Base-by-base conservation (phyloP, 2,797 vertebrate species). In the Rhinogobio ventralis region DNA sequence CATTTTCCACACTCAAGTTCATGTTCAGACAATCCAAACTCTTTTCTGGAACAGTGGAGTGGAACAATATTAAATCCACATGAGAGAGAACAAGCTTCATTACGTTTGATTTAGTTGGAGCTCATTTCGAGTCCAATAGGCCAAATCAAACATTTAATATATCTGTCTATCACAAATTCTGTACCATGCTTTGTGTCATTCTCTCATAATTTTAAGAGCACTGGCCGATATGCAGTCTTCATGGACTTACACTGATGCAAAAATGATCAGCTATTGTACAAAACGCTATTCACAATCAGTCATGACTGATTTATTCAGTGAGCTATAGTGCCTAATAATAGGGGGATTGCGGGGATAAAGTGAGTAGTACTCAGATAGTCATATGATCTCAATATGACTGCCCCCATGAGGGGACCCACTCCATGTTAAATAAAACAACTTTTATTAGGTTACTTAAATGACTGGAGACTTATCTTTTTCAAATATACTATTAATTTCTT, bases 1-100 rank as follows among this genome's bases (percentile, higher is more conserved):
- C n/a, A n/a, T n/a, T n/a, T n/a, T n/a, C n/a, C n/a, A 81, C 49
- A 77, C 55, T 82, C 46, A 23, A 68, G 30, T 62, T 19, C 33
- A 42, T 72, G 53, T n/a, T 81, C 36, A 79, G 10, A 82, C 42
- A 51, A 85, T 30, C 42, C 42, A 76, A 79, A 7, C 42, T 78
- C 1, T 69, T 84, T 77, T 45, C 19, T 62, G 51, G 74, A 78
- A 78, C n/a, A 9, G 25, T 6, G 6, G 11, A 78, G 66, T 80
- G 69, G 45, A 80, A 83, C 28, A 79, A 79, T 82, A 85, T 7
- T 23, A 62, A 85, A 66, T 51, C 13, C 17, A 72, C 53, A 85
- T 60, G 66, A 45, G 20, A 36, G 23, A 4, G 25, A 25, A 86
- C 2, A 72, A 20, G 13, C 83, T 73, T 39, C 6, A 78, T 60